Conservation (phyloP, 2,888 invertebrate genomes). For the Eupithecia centaureata region DNA sequence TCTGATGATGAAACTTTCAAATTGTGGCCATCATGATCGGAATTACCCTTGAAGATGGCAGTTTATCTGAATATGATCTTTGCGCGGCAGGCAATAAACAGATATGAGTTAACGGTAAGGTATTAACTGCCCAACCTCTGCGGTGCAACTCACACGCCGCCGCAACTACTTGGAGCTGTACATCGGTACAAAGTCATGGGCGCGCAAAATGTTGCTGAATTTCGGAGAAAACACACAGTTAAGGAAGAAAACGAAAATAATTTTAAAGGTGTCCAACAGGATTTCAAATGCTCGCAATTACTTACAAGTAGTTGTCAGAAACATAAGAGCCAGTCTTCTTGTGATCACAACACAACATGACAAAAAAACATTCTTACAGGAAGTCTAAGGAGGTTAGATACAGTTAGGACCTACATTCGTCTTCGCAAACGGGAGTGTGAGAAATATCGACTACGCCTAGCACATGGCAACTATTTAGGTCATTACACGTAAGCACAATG, state of each 20-base stretch:
- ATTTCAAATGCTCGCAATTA: background rate
- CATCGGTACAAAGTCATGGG: too few species aligned
- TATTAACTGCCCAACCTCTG: background rate
- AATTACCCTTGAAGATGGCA: slow-evolving; percentile 1
- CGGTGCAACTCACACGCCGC: background rate
- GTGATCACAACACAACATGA: background rate
- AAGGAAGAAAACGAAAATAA: background rate
- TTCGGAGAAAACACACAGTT: background rate
- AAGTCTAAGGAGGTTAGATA: background rate
- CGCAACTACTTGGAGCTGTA: background rate
- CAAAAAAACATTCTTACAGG: background rate
- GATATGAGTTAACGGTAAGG: background rate
- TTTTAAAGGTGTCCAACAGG: background rate
- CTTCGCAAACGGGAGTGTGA: background rate
- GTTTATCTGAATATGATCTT: background rate
- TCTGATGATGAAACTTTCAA: slow-evolving; percentile 20
- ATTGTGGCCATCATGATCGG: background rate
- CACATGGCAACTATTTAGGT: slow-evolving; percentile 3
- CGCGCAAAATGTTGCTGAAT: background rate
- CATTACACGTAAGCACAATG: slow-evolving; percentile 13
- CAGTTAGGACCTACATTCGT: background rate
- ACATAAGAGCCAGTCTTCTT: background rate
- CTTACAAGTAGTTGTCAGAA: background rate
- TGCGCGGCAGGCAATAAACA: background rate
- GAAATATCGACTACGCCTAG: background rate